These are phyloP conservation scores for Oenanthe oenanthe DNA, from an alignment of 2,113 vertebrate species.

Conservation along the genomic window DNA sequence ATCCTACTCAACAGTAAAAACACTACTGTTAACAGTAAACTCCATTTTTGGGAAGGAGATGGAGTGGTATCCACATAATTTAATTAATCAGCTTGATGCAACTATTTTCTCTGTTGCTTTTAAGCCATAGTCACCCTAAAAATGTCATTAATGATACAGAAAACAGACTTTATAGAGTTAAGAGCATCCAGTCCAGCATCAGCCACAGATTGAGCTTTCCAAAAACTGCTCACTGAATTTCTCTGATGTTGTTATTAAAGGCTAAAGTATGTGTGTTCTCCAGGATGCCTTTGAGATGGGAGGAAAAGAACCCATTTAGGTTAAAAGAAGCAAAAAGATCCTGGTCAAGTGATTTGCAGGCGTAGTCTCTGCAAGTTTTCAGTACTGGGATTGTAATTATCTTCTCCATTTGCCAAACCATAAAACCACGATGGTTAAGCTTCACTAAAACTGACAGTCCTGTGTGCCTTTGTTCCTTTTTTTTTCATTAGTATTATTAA, in stretches of 20 bases:
- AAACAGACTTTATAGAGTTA: neutral
- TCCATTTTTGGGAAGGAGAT: neutral
- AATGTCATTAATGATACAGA: neutral
- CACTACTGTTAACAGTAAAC: neutral
- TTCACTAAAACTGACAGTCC: neutral
- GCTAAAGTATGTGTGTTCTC: neutral
- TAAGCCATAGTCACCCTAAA: neutral
- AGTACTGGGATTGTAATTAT: neutral
- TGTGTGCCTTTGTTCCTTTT: neutral
- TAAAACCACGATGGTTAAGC: neutral
- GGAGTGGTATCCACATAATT: neutral
- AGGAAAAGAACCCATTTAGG: neutral
- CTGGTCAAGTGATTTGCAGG: constrained; percentile 13
- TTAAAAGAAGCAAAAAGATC: neutral
- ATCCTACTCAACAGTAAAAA: neutral
- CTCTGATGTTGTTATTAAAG: neutral
- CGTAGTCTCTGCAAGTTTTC: neutral
- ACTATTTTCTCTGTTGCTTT: neutral
- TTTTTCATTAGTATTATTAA: neutral
- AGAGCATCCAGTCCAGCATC: neutral
- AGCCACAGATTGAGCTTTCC: neutral
- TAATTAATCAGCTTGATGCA: neutral
- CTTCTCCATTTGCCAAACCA: constrained; percentile 38
- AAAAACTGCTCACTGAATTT: neutral
- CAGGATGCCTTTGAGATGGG: neutral